Base-by-base conservation (phyloP, 1,140 invertebrate species). In the Drosophila rufa region DNA sequence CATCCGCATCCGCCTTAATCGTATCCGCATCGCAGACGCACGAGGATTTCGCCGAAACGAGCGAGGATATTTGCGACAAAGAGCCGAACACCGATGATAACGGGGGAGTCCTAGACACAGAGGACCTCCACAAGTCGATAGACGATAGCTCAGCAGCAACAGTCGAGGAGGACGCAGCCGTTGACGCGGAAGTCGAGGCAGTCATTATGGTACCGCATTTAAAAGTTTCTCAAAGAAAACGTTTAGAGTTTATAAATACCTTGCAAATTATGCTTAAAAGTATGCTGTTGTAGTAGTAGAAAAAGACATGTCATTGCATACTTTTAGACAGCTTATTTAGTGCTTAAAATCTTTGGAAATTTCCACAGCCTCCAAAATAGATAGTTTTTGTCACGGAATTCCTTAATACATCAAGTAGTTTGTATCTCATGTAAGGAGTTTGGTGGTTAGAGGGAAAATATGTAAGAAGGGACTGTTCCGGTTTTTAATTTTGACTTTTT, bases 171-270 rank as follows among this genome's bases (percentile, higher is more conserved):
- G 86, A 89, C 75, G 82, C 68, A 60, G 89, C 77, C 58, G 60
- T 80, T 64, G 84, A 92, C 82, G 86, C 74, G 58, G 82, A 81
- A 89, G 85, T 77, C 51, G 91, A 92, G 75, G 87, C 87, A 73
- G 91, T 83, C 62, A 93, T 82, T 56, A 93, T 92, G 89, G 91
- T 93, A 90, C 82, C 40, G 4, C 7, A 45, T 25, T 14, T 17
- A 9, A 11, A n/a, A 65, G 3, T 2, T 58, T 25, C 4, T 9
- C 25, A 75, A 55, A 70, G 14, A 46, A 9, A 58, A 15, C n/a
- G 1, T 45, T 15, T 30, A 12, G 14, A 46, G 36, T 38, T 38
- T 38, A 9, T 0, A 55, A 55, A 55, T 19, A 1, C 8, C 12
- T 22, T 38, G 12, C 4, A 17, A 53, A 19, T 19, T 7, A 6